Evolutionary conservation across 2,113 vertebrate genomes (phyloP), one percentile per base, ranked within the genome.

Genomic region (Oryzias celebensis): DNA sequence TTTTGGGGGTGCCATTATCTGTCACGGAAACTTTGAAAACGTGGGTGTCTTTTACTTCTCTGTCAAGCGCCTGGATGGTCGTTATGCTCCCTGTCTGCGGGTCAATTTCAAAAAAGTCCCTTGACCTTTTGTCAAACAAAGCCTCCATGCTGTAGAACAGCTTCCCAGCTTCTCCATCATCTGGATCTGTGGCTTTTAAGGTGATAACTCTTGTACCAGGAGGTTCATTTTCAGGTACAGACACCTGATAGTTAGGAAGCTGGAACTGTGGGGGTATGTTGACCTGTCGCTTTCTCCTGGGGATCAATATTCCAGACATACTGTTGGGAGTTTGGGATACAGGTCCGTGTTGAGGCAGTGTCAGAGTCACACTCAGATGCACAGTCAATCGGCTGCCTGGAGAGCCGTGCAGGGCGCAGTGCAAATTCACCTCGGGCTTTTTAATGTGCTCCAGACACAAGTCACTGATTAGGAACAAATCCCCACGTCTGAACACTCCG

Each of bases 41-140:
- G 1, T 99, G 97, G 0, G 94, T 97, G 88, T 98, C 95, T 89
- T 96, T 95, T 22, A 95, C 93, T 82, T 98, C 97, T 26, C 97
- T 90, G 87, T 99, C 96, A 14, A 99, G 90, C 0, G 91, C 65
- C 76, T 93, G 94, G 7, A 88, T 48, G 0, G 96, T 98, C 51
- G 89, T 92, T 36, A 99, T 93, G 0, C 90, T 85, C 5, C 97
- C 97, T 0, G 93, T 94, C 82, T 91, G 86, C 0, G 91, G 6
- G 65, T 98, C 91, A 0, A 98, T 94, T n/a, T 82, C 53, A 57
- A 99, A 98, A 80, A 93, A 94, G 78, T 95, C 94, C 0, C 85
- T 92, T 43, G 97, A 99, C 50, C 97, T 91, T 66, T 93, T 94
- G 67, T 98, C 94, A 18, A 97, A 95, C 45, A 98, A 73, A 0